Conservation (phyloP, 2,113 vertebrate genomes). For the Laterallus jamaicensis region DNA sequence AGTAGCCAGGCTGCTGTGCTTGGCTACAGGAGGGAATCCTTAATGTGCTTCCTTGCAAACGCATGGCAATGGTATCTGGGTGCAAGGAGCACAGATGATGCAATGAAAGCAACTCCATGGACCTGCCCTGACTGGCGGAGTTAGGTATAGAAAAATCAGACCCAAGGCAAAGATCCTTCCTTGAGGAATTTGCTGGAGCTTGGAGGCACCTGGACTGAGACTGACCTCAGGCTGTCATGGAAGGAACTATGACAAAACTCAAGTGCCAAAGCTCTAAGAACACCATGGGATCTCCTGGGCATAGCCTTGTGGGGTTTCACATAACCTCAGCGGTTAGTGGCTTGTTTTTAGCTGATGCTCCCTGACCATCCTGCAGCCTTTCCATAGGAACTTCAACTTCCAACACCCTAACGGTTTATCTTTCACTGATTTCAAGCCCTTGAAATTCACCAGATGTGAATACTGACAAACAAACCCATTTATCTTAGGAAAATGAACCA, state of each 20-base stretch:
- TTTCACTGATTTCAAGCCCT: neutral
- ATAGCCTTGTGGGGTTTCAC: neutral
- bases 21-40: neutral
- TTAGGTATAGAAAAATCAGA: neutral
- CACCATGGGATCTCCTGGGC: neutral
- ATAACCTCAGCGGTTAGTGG: rapidly evolving
- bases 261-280: neutral
- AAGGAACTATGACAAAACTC: neutral
- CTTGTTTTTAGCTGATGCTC: neutral
- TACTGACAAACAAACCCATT: neutral
- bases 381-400: neutral
- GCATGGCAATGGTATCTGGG: neutral
- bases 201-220: neutral
- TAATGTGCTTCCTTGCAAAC: neutral
- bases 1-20: neutral
- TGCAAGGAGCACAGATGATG: neutral
- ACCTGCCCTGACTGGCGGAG: neutral
- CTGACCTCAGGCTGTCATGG: neutral
- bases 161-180: neutral
- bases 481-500: neutral
- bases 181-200: neutral
- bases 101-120: neutral
- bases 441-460: neutral
- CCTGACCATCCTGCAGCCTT: neutral
- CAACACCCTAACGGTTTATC: neutral